phyloP scores from a whole-genome alignment of 2,113 vertebrate species.

The Elachura formosa region DNA sequence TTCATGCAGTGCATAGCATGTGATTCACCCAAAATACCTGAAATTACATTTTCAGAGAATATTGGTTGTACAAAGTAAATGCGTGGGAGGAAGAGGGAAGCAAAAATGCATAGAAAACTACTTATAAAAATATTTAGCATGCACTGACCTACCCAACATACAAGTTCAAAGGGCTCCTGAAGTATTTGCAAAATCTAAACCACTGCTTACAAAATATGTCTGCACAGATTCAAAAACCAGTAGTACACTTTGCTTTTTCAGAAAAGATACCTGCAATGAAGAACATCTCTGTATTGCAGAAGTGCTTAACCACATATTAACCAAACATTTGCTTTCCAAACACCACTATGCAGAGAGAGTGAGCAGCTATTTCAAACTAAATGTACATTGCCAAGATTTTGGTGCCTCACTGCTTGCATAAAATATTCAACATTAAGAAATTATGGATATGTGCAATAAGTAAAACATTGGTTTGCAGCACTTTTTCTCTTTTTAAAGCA shows the following conservation, averaged over 20 bases:
- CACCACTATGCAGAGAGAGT: neutral
- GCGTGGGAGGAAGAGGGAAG: neutral
- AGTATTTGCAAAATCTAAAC: conserved; percentile 41
- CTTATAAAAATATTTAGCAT: conserved; percentile 26
- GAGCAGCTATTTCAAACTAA: conserved; percentile 17
- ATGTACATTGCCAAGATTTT: neutral
- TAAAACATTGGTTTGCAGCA: neutral
- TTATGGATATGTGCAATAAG: neutral
- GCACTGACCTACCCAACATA: neutral
- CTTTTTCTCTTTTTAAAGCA: neutral
- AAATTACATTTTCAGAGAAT: neutral
- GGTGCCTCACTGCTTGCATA: neutral
- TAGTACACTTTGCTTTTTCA: conserved; percentile 8
- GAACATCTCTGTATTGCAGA: conserved; percentile 20
- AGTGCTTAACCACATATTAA: conserved; percentile 46
- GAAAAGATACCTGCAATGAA: neutral
- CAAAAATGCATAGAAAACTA: conserved; percentile 35
- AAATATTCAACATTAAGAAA: conserved; percentile 16
- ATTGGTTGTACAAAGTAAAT: neutral
- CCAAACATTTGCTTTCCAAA: conserved; percentile 63
- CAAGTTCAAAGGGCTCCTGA: conserved; percentile 36
- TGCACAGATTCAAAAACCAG: neutral
- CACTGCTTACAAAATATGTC: neutral
- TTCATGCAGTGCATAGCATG: neutral
- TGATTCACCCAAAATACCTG: neutral